Percentiles rank a stretch among this genome's conserved stretches.
These are phyloP conservation scores for Heliconius eleuchia DNA, from an alignment of 1,140 invertebrate species.

Conservation along the genomic window DNA sequence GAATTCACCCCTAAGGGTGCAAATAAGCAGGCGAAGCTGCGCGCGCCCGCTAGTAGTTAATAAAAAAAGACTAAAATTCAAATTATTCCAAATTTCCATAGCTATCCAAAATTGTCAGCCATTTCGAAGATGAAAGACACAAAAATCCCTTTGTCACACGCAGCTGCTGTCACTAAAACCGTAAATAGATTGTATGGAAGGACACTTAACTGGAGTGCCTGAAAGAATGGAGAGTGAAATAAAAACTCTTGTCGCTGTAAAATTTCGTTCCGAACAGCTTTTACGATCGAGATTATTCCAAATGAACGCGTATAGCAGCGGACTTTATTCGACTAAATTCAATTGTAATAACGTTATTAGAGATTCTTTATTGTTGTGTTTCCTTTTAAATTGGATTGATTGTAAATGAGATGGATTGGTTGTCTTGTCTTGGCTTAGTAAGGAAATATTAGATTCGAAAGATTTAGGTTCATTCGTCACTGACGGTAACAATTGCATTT, in stretches of 20 bases:
- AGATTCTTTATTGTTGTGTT: conserved; percentile 11
- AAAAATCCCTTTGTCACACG: conserved; percentile 7
- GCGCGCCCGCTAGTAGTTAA: too few species aligned
- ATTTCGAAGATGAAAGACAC: not conserved
- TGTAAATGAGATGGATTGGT: not conserved
- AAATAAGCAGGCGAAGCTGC: too few species aligned
- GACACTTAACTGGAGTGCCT: conserved; percentile 25
- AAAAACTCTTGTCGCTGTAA: conserved; percentile 29
- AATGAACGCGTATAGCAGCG: conserved; percentile 23
- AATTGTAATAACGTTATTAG: conserved; percentile 32
- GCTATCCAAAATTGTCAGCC: not conserved
- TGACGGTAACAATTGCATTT: too few species aligned
- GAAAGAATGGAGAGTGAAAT: conserved; percentile 29
- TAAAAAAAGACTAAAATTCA: not conserved
- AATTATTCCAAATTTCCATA: not conserved
- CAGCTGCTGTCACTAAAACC: not conserved
- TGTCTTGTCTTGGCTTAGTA: not conserved
- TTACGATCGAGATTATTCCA: conserved; percentile 26
- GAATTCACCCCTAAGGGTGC: too few species aligned
- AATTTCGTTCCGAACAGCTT: conserved; percentile 28
- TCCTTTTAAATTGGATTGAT: not conserved
- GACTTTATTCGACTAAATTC: conserved; percentile 19
- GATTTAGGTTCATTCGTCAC: not conserved
- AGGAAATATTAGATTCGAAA: not conserved
- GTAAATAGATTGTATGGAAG: conserved; percentile 25